Conservation (phyloP, 2,113 vertebrate genomes). For the Ramphastos sulfuratus region DNA sequence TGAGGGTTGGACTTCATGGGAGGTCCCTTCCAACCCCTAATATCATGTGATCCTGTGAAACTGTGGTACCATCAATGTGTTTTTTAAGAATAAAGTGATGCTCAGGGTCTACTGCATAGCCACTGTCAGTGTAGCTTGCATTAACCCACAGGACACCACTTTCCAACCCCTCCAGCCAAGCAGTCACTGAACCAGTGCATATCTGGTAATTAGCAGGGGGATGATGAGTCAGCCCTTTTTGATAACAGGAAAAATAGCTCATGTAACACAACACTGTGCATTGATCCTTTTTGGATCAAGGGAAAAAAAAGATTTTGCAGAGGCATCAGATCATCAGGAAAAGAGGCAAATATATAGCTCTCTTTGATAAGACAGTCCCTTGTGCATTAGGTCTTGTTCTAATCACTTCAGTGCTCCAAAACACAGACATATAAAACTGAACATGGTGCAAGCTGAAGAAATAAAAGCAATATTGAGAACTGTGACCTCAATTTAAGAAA, state of each 20-base stretch:
- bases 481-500: slow-evolving; percentile 25
- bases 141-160: background rate
- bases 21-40: too few relatives aligned
- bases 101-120: background rate
- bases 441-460: background rate
- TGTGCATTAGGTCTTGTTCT: background rate
- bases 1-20: too few relatives aligned
- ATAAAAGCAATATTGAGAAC: background rate
- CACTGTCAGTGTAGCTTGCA: background rate
- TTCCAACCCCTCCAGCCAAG: background rate
- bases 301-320: slow-evolving; percentile 7
- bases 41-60: background rate
- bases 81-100: background rate
- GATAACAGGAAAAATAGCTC: slow-evolving; percentile 20
- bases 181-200: background rate
- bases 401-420: background rate
- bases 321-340: slow-evolving; percentile 2
- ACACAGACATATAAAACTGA: background rate
- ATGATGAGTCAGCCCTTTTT: background rate
- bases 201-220: background rate
- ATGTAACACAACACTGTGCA: background rate
- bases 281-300: slow-evolving; percentile 45
- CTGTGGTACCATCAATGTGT: fast-evolving
- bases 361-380: slow-evolving; percentile 14
- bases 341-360: background rate